These are phyloP conservation scores for Drosophila novamexicana DNA, from an alignment of 1,140 invertebrate species.

Conservation along the genomic window DNA sequence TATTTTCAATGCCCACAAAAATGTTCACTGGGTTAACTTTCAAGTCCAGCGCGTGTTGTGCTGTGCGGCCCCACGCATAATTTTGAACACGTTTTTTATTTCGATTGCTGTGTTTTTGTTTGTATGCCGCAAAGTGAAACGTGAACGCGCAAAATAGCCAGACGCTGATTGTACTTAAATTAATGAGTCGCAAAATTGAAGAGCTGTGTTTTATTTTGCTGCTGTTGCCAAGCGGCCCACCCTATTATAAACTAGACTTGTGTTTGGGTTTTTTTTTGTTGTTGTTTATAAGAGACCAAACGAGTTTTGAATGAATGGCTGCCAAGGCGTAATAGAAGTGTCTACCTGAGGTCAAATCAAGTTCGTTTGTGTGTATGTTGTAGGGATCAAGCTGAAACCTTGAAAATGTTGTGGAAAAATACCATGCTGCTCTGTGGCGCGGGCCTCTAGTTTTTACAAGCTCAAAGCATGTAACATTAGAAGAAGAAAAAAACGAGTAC, in stretches of 20 bases:
- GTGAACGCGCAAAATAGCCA: constrained; percentile 23
- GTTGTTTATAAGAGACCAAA: constrained; percentile 51
- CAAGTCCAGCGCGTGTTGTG: background rate
- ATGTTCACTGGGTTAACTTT: constrained; percentile 22
- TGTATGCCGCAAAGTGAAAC: constrained; percentile 15
- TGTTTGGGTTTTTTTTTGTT: constrained; percentile 21
- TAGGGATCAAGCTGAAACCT: constrained; percentile 52
- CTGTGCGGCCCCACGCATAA: constrained; percentile 11
- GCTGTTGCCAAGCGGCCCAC: constrained; percentile 59
- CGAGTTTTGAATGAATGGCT: constrained; percentile 63
- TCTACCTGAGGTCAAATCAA: constrained; percentile 62
- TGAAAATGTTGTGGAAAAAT: constrained; percentile 61
- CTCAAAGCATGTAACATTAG: background rate
- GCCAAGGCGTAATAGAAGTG: constrained; percentile 68
- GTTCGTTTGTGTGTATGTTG: constrained; percentile 34
- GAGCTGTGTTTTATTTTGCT: constrained; percentile 42
- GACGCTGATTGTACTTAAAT: background rate
- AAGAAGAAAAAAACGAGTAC: background rate
- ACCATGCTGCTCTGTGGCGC: constrained; percentile 15
- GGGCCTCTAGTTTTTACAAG: background rate
- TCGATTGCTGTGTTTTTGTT: constrained; percentile 17
- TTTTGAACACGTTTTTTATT: constrained; percentile 22
- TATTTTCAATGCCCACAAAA: background rate
- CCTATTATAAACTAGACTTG: constrained; percentile 32
- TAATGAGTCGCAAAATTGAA: constrained; percentile 49